A percentile compares a stretch with the other conserved stretches of the same genome.
phyloP scores from a whole-genome alignment of 2,888 invertebrate species.

The Drosophila sordidula region DNA sequence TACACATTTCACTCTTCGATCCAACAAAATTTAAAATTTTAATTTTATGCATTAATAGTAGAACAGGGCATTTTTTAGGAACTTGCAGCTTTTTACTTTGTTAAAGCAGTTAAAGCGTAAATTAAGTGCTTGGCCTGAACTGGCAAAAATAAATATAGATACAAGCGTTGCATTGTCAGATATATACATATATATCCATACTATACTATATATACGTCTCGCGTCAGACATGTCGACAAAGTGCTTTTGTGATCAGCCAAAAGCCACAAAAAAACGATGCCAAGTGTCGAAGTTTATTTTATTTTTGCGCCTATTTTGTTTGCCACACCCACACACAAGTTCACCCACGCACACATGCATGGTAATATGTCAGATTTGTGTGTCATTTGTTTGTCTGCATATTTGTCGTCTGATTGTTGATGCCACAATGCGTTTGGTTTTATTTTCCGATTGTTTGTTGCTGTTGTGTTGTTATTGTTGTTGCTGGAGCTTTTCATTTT shows the following conservation, averaged over 20 bases:
- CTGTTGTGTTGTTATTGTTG: constrained; percentile 1
- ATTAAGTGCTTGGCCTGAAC: no score
- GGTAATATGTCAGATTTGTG: constrained; percentile 52
- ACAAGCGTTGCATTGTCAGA: background rate
- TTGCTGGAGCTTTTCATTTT: constrained; percentile 6
- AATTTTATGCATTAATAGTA: no score
- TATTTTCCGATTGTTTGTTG: constrained; percentile 25
- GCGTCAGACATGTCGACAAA: constrained; percentile 1
- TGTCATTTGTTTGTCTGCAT: constrained; percentile 63
- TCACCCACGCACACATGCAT: constrained; percentile 1
- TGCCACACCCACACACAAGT: constrained; percentile 1
- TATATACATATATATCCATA: background rate
- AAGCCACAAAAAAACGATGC: constrained; percentile 25
- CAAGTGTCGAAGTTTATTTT: constrained; percentile 57
- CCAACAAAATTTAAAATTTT: no score
- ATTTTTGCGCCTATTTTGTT: constrained; percentile 27
- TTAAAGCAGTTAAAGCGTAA: no score
- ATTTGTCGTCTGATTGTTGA: constrained; percentile 42
- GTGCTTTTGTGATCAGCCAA: background rate
- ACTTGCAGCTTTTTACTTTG: no score
- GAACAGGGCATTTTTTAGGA: no score
- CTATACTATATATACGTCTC: background rate
- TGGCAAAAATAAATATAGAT: no score
- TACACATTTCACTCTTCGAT: no score
- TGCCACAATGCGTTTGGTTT: constrained; percentile 36